phyloP scores from a whole-genome alignment of 1,140 invertebrate genomes.

The Octopus sinensis region DNA sequence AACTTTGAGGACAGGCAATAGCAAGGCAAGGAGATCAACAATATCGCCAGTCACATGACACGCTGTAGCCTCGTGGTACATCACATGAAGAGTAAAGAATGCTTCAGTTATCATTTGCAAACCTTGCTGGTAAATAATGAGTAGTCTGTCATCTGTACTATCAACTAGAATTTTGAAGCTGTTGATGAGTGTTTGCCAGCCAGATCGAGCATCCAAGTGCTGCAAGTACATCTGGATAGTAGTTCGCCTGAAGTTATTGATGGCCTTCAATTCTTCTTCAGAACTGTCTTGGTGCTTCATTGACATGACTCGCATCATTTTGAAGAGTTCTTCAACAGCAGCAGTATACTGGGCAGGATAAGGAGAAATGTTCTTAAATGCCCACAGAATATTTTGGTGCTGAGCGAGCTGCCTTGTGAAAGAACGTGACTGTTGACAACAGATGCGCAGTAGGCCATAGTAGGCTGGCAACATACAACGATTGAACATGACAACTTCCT shows the following conservation, averaged over 20 bases:
- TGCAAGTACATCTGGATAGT: constrained; percentile 79
- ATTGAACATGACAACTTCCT: constrained; percentile 90
- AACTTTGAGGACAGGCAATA: constrained; percentile 71
- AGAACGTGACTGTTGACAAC: constrained; percentile 78
- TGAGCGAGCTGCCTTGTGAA: constrained; percentile 82
- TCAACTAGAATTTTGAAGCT: constrained; percentile 78
- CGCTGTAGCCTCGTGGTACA: constrained; percentile 89
- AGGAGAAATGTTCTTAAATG: constrained; percentile 91
- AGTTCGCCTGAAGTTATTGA: constrained; percentile 75
- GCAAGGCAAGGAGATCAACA: constrained; percentile 76
- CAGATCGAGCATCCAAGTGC: constrained; percentile 76
- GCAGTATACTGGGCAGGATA: constrained; percentile 87
- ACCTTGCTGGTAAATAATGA: constrained; percentile 83
- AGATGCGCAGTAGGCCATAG: constrained; percentile 83
- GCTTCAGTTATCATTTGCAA: constrained; percentile 85
- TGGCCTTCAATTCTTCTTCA: constrained; percentile 76
- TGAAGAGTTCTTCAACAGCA: constrained; percentile 86
- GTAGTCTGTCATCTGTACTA: constrained; percentile 81
- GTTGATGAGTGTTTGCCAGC: constrained; percentile 85
- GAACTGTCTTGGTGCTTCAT: constrained; percentile 72
- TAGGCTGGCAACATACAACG: constrained; percentile 91
- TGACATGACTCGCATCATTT: constrained; percentile 81
- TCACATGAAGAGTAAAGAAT: constrained; percentile 83
- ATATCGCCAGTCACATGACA: constrained; percentile 82
- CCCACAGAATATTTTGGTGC: constrained; percentile 94